Percentiles rank a stretch among this genome's conserved stretches.
phyloP scores from a whole-genome alignment of 2,113 vertebrate genomes.

The Periophthalmodon schlosseri region DNA sequence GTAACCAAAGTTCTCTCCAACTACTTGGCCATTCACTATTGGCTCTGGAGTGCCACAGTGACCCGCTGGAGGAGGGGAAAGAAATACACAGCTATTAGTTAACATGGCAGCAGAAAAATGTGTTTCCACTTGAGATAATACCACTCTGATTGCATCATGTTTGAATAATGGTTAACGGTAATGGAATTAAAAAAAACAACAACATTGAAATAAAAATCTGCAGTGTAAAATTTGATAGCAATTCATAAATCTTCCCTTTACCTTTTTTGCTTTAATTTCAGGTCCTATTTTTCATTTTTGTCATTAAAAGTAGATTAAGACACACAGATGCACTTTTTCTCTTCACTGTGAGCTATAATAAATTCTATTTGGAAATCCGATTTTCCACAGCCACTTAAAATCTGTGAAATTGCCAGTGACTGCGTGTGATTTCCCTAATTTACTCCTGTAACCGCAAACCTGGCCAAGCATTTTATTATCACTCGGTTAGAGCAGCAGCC shows the following conservation, averaged over 20 bases:
- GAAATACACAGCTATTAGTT: not conserved
- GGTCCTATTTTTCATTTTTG: slow-evolving; percentile 17
- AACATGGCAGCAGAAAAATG: not conserved
- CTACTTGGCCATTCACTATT: slow-evolving; percentile 95
- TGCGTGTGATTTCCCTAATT: slow-evolving; percentile 69
- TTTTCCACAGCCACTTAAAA: slow-evolving; percentile 65
- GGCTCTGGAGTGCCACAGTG: slow-evolving; percentile 92
- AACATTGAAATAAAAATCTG: slow-evolving; percentile 37
- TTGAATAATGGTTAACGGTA: slow-evolving; percentile 55
- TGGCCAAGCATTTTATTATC: slow-evolving; percentile 61
- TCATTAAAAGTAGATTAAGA: slow-evolving; percentile 31
- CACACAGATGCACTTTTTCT: slow-evolving; percentile 24
- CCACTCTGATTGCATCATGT: slow-evolving; percentile 34
- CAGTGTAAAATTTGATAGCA: slow-evolving; percentile 36
- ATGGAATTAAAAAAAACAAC: slow-evolving; percentile 21
- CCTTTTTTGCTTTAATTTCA: slow-evolving; percentile 28
- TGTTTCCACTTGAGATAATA: slow-evolving; percentile 29
- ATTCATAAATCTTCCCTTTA: slow-evolving; percentile 28
- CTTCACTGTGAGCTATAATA: slow-evolving; percentile 58
- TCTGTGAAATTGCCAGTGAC: slow-evolving; percentile 63
- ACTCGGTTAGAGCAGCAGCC: slow-evolving; percentile 46
- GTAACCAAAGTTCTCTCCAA: slow-evolving; percentile 96
- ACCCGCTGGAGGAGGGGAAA: slow-evolving; percentile 77
- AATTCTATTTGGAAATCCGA: slow-evolving; percentile 51
- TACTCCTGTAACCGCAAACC: slow-evolving; percentile 54